phyloP scores from a whole-genome alignment of 35 echinoderm and acorn worm genomes.

The Ophioderma brevispina region DNA sequence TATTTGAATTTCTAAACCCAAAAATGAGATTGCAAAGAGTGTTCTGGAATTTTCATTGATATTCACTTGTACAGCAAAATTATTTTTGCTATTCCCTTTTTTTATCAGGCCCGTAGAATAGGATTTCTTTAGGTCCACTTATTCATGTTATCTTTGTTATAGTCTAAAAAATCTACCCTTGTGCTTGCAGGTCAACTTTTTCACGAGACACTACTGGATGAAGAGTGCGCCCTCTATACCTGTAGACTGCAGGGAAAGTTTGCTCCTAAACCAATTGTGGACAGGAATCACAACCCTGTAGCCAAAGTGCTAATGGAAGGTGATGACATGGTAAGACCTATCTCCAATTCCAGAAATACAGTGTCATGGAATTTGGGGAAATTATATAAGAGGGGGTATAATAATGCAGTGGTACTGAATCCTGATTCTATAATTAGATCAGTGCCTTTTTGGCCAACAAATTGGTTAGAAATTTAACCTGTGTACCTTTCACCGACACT shows the following conservation, averaged over 20 bases:
- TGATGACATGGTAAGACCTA: slow-evolving; percentile 71
- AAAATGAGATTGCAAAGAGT: too few species aligned
- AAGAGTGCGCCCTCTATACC: slow-evolving; percentile 82
- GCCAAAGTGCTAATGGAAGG: slow-evolving; percentile 61
- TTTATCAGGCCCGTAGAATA: too few species aligned
- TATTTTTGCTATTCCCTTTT: too few species aligned
- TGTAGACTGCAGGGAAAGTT: slow-evolving; percentile 49
- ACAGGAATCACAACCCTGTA: slow-evolving; percentile 47
- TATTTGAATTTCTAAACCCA: too few species aligned
- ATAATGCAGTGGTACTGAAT: too few species aligned
- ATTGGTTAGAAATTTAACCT: too few species aligned
- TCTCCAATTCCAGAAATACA: not conserved
- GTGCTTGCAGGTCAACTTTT: slow-evolving; percentile 52
- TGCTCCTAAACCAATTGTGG: not conserved
- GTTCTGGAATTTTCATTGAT: too few species aligned
- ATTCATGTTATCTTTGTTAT: too few species aligned
- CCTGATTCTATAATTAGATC: not conserved
- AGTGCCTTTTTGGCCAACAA: not conserved
- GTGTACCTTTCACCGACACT: too few species aligned
- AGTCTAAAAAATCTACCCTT: too few species aligned
- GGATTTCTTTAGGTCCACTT: too few species aligned
- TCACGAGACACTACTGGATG: slow-evolving; percentile 66
- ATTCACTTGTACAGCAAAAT: too few species aligned
- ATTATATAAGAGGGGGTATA: not conserved
- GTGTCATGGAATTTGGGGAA: not conserved